Percentiles rank a stretch among this genome's conserved stretches.
These are phyloP conservation scores for Zophobas morio DNA, from an alignment of 1,140 invertebrate genomes.

Conservation along the genomic window DNA sequence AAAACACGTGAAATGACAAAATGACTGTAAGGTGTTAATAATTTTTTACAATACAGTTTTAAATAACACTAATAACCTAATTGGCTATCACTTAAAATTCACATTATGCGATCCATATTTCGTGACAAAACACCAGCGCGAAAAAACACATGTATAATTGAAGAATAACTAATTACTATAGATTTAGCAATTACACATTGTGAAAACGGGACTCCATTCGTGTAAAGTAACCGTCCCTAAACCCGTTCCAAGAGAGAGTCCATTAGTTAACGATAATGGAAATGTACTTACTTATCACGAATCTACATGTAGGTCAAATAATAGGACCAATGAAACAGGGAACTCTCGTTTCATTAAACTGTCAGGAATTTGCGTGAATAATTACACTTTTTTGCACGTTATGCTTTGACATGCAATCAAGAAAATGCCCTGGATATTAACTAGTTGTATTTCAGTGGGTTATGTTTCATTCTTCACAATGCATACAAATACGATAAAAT, in stretches of 20 bases:
- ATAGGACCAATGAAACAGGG: slow-evolving; percentile 31
- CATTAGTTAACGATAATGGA: slow-evolving; percentile 39
- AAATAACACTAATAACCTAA: too few relatives aligned
- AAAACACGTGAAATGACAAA: too few relatives aligned
- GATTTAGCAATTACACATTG: slow-evolving; percentile 4
- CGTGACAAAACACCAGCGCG: too few relatives aligned
- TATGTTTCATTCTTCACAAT: too few relatives aligned
- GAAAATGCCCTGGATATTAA: slow-evolving; percentile 30
- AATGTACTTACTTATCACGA: slow-evolving; percentile 37
- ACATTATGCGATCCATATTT: background rate
- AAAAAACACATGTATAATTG: too few relatives aligned
- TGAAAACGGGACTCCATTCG: slow-evolving; percentile 17
- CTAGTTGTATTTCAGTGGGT: too few relatives aligned
- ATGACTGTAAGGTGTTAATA: too few relatives aligned
- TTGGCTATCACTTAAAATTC: too few relatives aligned
- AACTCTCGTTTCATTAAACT: slow-evolving; percentile 40
- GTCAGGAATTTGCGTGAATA: slow-evolving; percentile 41
- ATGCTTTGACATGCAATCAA: slow-evolving; percentile 37
- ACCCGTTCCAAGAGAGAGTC: slow-evolving; percentile 22
- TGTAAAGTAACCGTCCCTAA: slow-evolving; percentile 17
- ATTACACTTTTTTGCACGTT: slow-evolving; percentile 36
- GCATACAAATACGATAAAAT: too few relatives aligned
- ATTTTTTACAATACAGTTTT: too few relatives aligned
- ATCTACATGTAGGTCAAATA: slow-evolving; percentile 37
- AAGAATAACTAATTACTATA: too few relatives aligned